Conservation (phyloP, 2,888 invertebrate species). For the Synergus laeviventris region DNA sequence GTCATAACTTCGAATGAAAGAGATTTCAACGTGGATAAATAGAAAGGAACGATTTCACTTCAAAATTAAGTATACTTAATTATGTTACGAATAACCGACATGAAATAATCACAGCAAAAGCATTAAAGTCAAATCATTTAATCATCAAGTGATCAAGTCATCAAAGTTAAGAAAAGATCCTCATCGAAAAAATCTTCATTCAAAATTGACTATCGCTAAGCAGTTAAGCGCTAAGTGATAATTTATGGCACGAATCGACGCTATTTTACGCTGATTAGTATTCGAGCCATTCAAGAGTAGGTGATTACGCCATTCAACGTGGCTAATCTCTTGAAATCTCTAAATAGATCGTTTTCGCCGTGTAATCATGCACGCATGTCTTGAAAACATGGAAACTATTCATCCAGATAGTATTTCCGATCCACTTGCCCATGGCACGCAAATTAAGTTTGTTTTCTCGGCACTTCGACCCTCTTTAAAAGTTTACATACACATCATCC, state of each 20-base stretch:
- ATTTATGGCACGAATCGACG: background rate
- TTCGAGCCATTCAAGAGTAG: background rate
- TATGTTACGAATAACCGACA: background rate
- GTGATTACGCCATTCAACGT: background rate
- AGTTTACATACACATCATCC: slow-evolving; percentile 45
- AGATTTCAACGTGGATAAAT: no score
- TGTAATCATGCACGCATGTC: background rate
- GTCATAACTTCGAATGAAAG: no score
- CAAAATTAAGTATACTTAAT: background rate
- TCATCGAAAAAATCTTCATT: background rate
- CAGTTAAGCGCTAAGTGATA: background rate
- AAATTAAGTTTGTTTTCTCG: slow-evolving; percentile 47
- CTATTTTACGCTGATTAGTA: slow-evolving; percentile 3
- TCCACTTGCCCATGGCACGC: background rate
- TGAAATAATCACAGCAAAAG: background rate
- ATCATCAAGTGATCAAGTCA: background rate
- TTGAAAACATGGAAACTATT: slow-evolving; percentile 24
- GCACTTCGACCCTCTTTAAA: slow-evolving; percentile 29
- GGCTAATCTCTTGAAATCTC: background rate
- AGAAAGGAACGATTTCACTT: background rate
- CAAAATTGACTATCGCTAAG: background rate
- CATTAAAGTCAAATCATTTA: no score
- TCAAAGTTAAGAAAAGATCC: background rate
- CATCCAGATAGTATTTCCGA: slow-evolving; percentile 3
- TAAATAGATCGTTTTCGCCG: slow-evolving; percentile 1